Evolutionary conservation across 30 jellyfish, hydroid and myxozoan species (phyloP), one percentile per base, ranked within the genome.

Genomic region (Sanderia malayensis): DNA sequence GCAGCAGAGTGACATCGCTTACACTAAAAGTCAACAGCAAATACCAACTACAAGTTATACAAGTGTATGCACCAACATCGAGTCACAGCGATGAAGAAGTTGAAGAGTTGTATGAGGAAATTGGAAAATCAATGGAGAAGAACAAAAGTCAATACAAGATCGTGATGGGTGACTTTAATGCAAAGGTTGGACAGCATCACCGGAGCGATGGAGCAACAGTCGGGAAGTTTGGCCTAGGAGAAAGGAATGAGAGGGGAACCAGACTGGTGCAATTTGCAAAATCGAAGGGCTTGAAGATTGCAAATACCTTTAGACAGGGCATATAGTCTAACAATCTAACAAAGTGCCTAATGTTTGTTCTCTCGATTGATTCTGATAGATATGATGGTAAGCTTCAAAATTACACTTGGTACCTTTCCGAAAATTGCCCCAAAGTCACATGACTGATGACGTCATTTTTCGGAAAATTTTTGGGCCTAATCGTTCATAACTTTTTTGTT

Each of bases 41-140:
- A 17, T 76, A 76, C 81, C 88, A 76, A 18, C n/a, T n/a, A n/a
- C n/a, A n/a, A n/a, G n/a, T n/a, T n/a, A n/a, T n/a, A n/a, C n/a
- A n/a, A n/a, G n/a, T 49, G 64, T 78, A 78, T 78, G 81, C 79
- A 59, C 60, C 82, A 44, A 62, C 86, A 28, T 61, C 81, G 7
- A 61, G 73, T 31, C 88, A 76, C 83, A 64, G 67, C 58, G 83
- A 78, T 44, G 80, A 75, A 75, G 87, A 75, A 29, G 87, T 61
- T 31, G 87, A 75, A 60, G 80, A 75, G 80, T 26, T 62, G 46
- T 78, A 62, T 27, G 83, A 63, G 13, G 73, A 65, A 27, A 47
- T 65, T 44, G 83, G 34, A 24, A 78, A 47, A 46, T 47, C 73
- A 26, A 60, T 75, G 71, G 79, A 61, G 21, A 60, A 58, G 60